Base-by-base conservation (phyloP, 2,888 invertebrate species). In the Allacma fusca region DNA sequence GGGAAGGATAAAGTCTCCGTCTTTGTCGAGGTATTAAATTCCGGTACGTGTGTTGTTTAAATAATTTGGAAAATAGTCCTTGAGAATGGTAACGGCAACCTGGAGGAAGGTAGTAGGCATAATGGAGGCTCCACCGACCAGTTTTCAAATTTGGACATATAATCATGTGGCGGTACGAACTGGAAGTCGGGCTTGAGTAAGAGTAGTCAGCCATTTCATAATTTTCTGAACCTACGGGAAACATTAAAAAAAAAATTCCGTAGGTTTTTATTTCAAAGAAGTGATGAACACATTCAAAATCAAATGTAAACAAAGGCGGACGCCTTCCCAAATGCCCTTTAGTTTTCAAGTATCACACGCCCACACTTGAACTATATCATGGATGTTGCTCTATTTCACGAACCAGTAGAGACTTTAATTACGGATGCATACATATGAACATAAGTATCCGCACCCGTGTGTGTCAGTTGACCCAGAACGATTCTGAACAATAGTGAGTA, bases 101-200 rank as follows among this genome's bases (percentile, higher is more conserved):
- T 24, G 84, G 84, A 50, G 84, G 84, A 59, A 84, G 77, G 65
- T 83, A 84, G 76, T 84, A 83, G 34, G 83, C 84, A 72, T 83
- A 83, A 40, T 84, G 84, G 5, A 84, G 73, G 1, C 81, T 81
- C 84, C 84, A 84, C 23, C 84, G 75, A 50, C 84, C 84, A 44
- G 83, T 84, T 76, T 84, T 84, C 57, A 83, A 72, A 79, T 84
- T 84, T 7, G 84, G 84, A 77, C 84, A 84, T n/a, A 84, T 82
- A 26, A 84, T 82, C 82, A 84, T 82, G 40, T 84, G 84, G 24
- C 82, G 77, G 72, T 80, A 80, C 0, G 78, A 77, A 24, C 78
- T 80, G 19, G 78, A 71, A 71, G 34, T 65, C n/a, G 59, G 43
- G 64, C 71, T 43, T 68, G 82, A 82, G 65, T 79, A 83, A 0